phyloP scores from a whole-genome alignment of 2,113 vertebrate species.

The Oncorhynchus kisutch region DNA sequence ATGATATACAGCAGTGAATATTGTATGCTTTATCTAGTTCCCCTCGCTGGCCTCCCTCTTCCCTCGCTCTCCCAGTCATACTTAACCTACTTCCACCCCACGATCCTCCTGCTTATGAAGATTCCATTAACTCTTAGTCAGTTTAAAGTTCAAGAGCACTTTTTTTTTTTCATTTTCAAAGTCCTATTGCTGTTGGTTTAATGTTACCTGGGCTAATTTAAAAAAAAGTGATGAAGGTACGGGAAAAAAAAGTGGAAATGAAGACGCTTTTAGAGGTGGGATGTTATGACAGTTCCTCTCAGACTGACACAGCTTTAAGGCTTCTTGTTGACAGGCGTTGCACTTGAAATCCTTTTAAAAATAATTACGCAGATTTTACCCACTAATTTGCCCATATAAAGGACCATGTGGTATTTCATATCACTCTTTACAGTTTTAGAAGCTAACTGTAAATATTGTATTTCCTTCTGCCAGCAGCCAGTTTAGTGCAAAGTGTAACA shows the following conservation, averaged over 20 bases:
- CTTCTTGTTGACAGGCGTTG: background rate
- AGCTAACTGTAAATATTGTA: background rate
- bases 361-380: background rate
- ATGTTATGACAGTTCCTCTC: background rate
- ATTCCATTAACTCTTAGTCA: background rate
- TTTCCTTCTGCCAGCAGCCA: background rate
- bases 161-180: conserved; percentile 4
- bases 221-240: background rate
- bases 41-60: background rate
- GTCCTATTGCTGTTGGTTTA: background rate
- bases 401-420: background rate
- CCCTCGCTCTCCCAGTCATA: background rate
- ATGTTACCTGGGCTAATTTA: background rate
- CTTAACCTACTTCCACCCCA: conserved; percentile 20
- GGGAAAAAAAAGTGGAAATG: background rate
- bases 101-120: background rate
- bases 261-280: background rate
- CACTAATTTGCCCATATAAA: too few relatives aligned
- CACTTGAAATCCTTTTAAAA: background rate
- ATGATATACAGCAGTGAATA: too few relatives aligned
- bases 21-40: background rate
- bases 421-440: background rate
- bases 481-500: too few relatives aligned
- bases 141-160: background rate
- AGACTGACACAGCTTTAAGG: background rate